Conservation (phyloP, 2,113 vertebrate genomes). For the Danio rerio region DNA sequence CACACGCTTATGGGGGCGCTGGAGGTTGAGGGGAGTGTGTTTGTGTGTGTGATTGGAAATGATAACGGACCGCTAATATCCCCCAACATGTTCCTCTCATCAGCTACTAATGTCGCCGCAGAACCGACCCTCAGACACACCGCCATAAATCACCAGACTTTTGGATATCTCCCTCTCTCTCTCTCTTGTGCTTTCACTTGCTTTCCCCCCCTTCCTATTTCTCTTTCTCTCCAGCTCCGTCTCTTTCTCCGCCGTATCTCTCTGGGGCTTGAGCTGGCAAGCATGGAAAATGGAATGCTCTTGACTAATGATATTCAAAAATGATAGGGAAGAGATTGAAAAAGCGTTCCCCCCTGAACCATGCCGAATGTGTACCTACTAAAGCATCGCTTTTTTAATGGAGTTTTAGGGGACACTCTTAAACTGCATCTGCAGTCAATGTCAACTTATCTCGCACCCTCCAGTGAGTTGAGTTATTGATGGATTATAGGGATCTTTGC, state of each 20-base stretch:
- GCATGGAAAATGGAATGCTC: slow-evolving; percentile 94
- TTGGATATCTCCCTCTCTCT: slow-evolving; percentile 61
- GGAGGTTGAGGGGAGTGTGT: slow-evolving; percentile 51
- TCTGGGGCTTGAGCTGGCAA: slow-evolving; percentile 90
- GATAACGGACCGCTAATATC: slow-evolving; percentile 91
- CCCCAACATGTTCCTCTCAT: slow-evolving; percentile 74
- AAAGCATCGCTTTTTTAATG: slow-evolving; percentile 72
- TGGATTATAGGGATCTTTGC: slow-evolving; percentile 48
- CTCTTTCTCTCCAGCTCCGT: slow-evolving; percentile 30
- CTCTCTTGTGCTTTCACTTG: slow-evolving; percentile 50
- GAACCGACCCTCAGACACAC: slow-evolving; percentile 64
- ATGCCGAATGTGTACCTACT: slow-evolving; percentile 80
- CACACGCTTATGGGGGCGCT: slow-evolving; percentile 82
- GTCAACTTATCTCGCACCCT: slow-evolving; percentile 57
- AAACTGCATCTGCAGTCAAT: slow-evolving; percentile 57
- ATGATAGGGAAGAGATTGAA: slow-evolving; percentile 99
- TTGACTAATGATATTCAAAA: slow-evolving; percentile 99
- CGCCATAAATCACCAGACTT: slow-evolving; percentile 88
- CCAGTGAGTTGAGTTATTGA: slow-evolving; percentile 43
- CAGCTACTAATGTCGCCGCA: slow-evolving; percentile 61
- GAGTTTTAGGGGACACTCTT: slow-evolving; percentile 62
- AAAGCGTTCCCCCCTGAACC: slow-evolving; percentile 90
- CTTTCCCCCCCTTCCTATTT: slow-evolving; percentile 63
- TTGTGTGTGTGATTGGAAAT: slow-evolving; percentile 64
- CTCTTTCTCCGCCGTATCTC: slow-evolving; percentile 58